These are phyloP conservation scores for Phylloscopus trochiloides DNA, from an alignment of 2,113 vertebrate genomes.

Conservation along the genomic window DNA sequence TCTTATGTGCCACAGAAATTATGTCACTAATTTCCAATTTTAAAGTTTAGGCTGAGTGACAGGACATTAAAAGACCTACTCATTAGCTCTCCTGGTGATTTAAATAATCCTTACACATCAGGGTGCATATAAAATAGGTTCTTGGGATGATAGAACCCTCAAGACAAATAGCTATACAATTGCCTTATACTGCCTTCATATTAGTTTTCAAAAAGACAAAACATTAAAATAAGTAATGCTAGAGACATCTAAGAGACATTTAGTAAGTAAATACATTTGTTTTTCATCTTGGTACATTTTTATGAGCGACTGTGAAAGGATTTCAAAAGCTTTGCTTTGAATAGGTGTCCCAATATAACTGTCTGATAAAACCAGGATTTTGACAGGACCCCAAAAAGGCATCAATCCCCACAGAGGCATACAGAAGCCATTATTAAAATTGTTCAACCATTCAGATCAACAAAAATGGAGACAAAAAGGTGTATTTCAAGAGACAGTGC, in stretches of 20 bases:
- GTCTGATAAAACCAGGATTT: not conserved
- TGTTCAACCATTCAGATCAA: not conserved
- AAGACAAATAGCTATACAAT: not conserved
- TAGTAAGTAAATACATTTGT: not conserved
- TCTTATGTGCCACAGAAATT: not conserved
- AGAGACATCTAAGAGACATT: not conserved
- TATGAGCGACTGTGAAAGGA: not conserved
- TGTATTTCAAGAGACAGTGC: not conserved
- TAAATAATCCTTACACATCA: not conserved
- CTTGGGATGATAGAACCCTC: not conserved
- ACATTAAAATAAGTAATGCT: not conserved
- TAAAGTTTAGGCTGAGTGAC: not conserved
- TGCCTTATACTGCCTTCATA: not conserved
- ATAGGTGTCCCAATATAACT: not conserved
- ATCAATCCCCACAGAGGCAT: fast-evolving
- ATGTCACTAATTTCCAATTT: not conserved
- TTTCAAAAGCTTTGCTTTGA: not conserved
- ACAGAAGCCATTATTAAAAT: not conserved
- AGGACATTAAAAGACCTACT: not conserved
- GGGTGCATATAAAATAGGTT: not conserved
- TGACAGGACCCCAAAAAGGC: not conserved
- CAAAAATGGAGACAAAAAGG: not conserved
- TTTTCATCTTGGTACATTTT: not conserved
- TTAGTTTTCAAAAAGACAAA: not conserved
- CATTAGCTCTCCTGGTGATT: not conserved